A percentile compares a stretch with the other conserved stretches of the same genome.
Conservation (phyloP, 2,888 invertebrate genomes). For the Aphodius granarius region DNA sequence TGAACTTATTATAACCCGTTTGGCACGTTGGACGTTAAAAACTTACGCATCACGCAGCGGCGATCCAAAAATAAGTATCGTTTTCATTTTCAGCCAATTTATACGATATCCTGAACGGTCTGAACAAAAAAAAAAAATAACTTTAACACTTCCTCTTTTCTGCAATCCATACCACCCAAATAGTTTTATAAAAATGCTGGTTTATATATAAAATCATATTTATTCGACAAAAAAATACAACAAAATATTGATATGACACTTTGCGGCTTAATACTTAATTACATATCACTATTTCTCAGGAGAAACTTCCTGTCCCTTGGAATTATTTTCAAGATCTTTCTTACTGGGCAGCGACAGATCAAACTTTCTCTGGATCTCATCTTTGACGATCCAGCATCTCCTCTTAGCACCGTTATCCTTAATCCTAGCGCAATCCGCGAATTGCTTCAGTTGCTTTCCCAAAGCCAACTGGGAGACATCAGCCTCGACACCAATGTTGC, state of each 20-base stretch:
- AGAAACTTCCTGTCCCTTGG: background rate
- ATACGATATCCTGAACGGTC: background rate
- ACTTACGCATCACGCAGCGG: background rate
- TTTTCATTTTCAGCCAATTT: background rate
- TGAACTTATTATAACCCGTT: background rate
- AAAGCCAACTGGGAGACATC: slow-evolving; percentile 55
- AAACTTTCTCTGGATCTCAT: slow-evolving; percentile 59
- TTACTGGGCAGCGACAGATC: slow-evolving; percentile 58
- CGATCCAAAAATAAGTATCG: background rate
- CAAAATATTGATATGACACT: background rate
- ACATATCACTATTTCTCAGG: background rate
- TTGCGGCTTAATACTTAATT: background rate
- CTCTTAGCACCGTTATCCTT: slow-evolving; percentile 60
- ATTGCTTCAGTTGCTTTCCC: slow-evolving; percentile 59
- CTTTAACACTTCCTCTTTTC: too few species aligned
- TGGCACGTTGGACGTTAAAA: background rate
- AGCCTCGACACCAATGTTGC: slow-evolving; percentile 48
- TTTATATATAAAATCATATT: background rate
- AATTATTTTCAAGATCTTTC: slow-evolving; percentile 52
- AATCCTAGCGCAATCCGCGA: slow-evolving; percentile 63
- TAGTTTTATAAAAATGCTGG: too few species aligned
- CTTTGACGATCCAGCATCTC: slow-evolving; percentile 67
- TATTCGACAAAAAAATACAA: background rate
- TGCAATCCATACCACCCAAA: too few species aligned
- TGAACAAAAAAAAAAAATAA: too few species aligned